Base-by-base conservation (phyloP, 2,797 vertebrate species). In the Eremophila alpestris region DNA sequence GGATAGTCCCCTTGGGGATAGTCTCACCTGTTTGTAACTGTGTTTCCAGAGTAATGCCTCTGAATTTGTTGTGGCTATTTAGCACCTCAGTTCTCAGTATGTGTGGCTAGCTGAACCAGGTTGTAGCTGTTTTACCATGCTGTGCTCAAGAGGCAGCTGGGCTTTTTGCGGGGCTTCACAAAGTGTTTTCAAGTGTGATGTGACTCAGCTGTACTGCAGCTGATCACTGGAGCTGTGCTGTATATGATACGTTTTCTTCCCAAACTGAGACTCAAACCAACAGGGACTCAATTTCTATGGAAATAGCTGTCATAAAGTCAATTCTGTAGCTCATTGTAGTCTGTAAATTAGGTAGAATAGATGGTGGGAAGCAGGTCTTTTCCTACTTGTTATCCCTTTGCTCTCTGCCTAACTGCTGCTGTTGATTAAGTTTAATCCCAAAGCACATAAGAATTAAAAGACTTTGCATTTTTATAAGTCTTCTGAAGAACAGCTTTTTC, bases 371-470 rank as follows among this genome's bases (percentile, higher is more conserved):
- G 41, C 36, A n/a, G 22, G 8, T 74, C 87, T 95, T 87, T 43
- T 87, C 16, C 17, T 85, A 5, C n/a, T 76, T 84, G 38, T 85
- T 87, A 83, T 89, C 55, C 56, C 48, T 67, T 91, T 77, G n/a
- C 84, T 93, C 26, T 80, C 48, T 79, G 30, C 51, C n/a, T 85
- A 79, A 89, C 91, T 91, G 71, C 55, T 85, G 78, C 55, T 95
- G 71, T 91, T 90, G 89, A 89, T 92, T 91, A 91, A 89, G 51
- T 87, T 82, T 87, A 87, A 87, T 94, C 93, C 87, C 82, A 83
- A 87, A 81, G 41, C 69, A 71, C 85, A 64, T 67, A 43, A 60
- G 58, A 95, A 93, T 96, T 96, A 93, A 96, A 94, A 95, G 85
- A 36, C 52, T 84, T 87, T 60, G 85, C 73, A 54, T 90, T 93